A percentile compares a stretch with the other conserved stretches of the same genome.
Conservation (phyloP, 2,888 invertebrate genomes). For the Nemoura dubitans region DNA sequence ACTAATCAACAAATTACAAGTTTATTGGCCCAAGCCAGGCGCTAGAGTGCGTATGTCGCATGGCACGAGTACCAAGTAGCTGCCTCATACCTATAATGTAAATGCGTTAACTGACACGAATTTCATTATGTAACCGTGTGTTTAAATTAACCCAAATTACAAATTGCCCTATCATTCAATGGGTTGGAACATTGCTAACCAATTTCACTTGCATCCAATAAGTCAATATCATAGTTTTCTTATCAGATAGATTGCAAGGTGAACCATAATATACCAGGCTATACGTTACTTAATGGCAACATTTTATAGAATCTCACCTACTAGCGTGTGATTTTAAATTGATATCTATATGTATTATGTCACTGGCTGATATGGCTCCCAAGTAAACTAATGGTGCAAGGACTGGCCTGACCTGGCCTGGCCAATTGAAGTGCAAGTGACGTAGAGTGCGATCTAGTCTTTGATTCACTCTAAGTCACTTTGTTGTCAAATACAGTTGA, state of each 20-base stretch:
- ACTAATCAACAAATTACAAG: not conserved
- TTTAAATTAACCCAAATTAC: not conserved
- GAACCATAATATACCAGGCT: not conserved
- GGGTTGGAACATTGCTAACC: not conserved
- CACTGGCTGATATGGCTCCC: too few species aligned
- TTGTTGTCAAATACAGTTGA: too few species aligned
- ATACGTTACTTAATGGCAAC: too few species aligned
- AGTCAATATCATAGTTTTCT: not conserved
- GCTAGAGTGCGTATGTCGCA: not conserved
- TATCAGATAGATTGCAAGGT: constrained; percentile 7
- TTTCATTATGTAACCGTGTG: not conserved
- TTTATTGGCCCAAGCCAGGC: not conserved
- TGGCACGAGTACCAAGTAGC: not conserved
- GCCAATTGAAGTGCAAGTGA: too few species aligned
- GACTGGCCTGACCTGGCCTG: too few species aligned
- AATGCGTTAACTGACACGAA: not conserved
- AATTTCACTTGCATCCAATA: not conserved
- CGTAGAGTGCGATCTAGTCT: too few species aligned
- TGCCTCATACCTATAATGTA: not conserved
- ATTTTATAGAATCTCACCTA: too few species aligned
- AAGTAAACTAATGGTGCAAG: too few species aligned
- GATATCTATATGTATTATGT: too few species aligned
- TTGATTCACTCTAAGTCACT: too few species aligned
- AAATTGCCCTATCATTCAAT: not conserved
- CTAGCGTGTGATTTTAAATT: too few species aligned